Base-by-base conservation (phyloP, 2,888 invertebrate species). In the Melinaea marsaeus region DNA sequence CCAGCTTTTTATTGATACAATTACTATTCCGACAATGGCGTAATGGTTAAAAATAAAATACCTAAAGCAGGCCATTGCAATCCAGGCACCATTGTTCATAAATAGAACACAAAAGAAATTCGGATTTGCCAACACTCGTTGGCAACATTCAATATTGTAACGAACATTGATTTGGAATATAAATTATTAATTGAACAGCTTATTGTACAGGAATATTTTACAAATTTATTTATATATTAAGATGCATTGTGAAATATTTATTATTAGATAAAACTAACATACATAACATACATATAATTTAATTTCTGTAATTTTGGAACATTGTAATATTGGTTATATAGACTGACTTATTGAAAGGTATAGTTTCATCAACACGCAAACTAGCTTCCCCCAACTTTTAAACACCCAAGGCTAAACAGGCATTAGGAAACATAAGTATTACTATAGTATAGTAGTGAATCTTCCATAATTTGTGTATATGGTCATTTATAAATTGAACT, bases 81-180 rank as follows among this genome's bases (percentile, higher is more conserved):
- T 88, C 81, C 83, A 79, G 77, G 81, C 74, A 77, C 86, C 78
- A 88, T 88, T 88, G 88, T 88, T 83, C 85, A 78, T 85, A 81
- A 85, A 83, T 79, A 79, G 78, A 77, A 72, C 74, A 84, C 81
- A 84, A 86, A 83, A 84, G 84, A 80, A 83, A 77, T 77, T 74
- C 79, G 79, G 78, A 79, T 79, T 76, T 80, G 77, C 77, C 74
- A 77, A 61, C 51, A 32, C 51, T 51, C 32, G 51, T 51, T 51
- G 51, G 7, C 51, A 51, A 51, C 51, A 51, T 51, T 51, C 51
- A 51, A 51, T 51, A 51, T 63, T 65, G 62, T 65, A 63, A 61
- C 61, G 55, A 35, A 54, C 47, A 48, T 55, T 51, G 57, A 56
- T 56, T 63, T 65, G 64, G 47, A 60, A 63, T 48, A 54, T 32